phyloP scores from a whole-genome alignment of 2,888 invertebrate genomes.

The Drosophila cyrtoloma region DNA sequence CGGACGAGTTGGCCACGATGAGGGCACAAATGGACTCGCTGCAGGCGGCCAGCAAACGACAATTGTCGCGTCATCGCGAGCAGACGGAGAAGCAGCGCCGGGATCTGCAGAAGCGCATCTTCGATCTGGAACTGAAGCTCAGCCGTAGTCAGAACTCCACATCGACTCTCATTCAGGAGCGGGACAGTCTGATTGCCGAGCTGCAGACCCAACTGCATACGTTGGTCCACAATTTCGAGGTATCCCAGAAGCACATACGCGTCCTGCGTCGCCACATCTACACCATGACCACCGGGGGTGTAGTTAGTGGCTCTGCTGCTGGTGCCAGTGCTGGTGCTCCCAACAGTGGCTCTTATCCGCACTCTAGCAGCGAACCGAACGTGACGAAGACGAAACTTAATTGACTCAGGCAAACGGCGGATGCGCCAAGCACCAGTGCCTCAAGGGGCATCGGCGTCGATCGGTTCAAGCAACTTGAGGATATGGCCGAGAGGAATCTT shows the following conservation, averaged over 20 bases:
- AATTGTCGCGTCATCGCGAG: conserved; percentile 82
- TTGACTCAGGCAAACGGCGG: conserved; percentile 7
- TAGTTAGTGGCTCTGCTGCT: background rate
- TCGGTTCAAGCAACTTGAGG: conserved; percentile 57
- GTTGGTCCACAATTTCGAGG: conserved; percentile 83
- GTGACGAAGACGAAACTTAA: conserved; percentile 14
- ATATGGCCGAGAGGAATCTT: conserved; percentile 30
- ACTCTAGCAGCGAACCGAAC: conserved; percentile 36
- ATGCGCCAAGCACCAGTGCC: conserved; percentile 37
- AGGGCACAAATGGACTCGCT: conserved; percentile 78
- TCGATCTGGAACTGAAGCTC: conserved; percentile 83
- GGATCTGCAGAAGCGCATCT: conserved; percentile 82
- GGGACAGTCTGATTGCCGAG: conserved; percentile 83
- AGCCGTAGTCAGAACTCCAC: conserved; percentile 83
- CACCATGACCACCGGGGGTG: conserved; percentile 65
- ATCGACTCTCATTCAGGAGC: conserved; percentile 80
- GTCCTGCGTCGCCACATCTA: conserved; percentile 83
- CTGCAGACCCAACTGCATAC: conserved; percentile 83
- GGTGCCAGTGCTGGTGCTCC: background rate
- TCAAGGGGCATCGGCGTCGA: conserved; percentile 9
- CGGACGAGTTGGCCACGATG: conserved; percentile 73
- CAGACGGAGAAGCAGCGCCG: conserved; percentile 82
- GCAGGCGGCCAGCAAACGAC: conserved; percentile 76
- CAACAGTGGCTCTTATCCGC: conserved; percentile 1
- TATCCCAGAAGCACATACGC: conserved; percentile 84